Evolutionary conservation across 2,888 invertebrate species (phyloP).

Genomic region (Sinhomidia bicolor): DNA sequence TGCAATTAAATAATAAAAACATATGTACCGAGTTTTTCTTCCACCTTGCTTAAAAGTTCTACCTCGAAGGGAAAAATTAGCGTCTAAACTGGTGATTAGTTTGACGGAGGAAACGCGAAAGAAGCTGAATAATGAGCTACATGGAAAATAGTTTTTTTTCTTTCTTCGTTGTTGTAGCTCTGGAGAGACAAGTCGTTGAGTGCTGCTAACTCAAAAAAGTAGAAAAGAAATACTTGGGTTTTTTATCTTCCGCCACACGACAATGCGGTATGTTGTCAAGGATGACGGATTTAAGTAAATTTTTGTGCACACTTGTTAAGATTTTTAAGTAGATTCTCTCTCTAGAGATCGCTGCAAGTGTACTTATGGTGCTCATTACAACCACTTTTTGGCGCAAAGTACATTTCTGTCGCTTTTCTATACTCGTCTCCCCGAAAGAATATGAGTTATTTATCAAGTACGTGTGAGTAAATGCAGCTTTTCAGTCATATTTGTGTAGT

Average conservation of each 20-base stretch:
- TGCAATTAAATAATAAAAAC: conserved; percentile 18
- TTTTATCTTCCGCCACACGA: too few relatives aligned
- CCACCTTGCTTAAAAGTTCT: not conserved
- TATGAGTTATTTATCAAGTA: not conserved
- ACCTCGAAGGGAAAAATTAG: conserved; percentile 7
- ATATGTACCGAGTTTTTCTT: conserved; percentile 1
- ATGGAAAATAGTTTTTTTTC: conserved; percentile 7
- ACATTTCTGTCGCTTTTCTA: not conserved
- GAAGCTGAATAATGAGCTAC: conserved; percentile 5
- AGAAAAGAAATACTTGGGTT: too few relatives aligned
- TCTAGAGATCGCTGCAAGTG: not conserved
- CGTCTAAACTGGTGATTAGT: not conserved
- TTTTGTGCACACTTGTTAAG: not conserved
- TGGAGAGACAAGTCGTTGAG: not conserved
- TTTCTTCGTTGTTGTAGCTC: not conserved
- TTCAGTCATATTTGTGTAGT: conserved; percentile 34
- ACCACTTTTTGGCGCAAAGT: not conserved
- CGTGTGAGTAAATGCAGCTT: not conserved
- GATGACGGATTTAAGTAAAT: not conserved
- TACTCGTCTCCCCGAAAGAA: not conserved
- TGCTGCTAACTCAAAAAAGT: too few relatives aligned
- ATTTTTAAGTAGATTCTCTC: conserved; percentile 26
- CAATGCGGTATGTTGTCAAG: not conserved
- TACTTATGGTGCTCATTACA: not conserved
- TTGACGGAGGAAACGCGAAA: not conserved